Evolutionary conservation across 2,888 invertebrate genomes (phyloP).

Genomic region (Drosophila barbarae): DNA sequence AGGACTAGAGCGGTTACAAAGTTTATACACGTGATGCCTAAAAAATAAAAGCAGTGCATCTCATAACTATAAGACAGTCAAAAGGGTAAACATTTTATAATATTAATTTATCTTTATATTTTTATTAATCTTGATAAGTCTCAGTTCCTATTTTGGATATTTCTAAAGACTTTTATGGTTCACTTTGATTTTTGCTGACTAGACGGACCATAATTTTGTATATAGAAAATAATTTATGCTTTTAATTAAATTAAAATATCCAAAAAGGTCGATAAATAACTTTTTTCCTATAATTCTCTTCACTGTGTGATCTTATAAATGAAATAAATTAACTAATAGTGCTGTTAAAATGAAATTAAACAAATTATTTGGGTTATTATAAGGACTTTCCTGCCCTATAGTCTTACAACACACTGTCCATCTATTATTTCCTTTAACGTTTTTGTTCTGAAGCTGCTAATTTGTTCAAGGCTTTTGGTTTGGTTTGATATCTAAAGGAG

Average conservation of each 20-base stretch:
- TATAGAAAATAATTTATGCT: neutral
- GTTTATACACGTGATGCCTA: slow-evolving; percentile 45
- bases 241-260: neutral
- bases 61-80: slow-evolving; percentile 21
- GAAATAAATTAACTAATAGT: neutral
- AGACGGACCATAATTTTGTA: neutral
- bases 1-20: slow-evolving; percentile 52
- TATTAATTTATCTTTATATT: neutral
- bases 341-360: neutral
- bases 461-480: slow-evolving; percentile 35
- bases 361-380: neutral
- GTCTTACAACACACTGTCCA: slow-evolving; percentile 31
- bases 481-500: slow-evolving; percentile 85
- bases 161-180: neutral
- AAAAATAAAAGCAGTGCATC: slow-evolving; percentile 14
- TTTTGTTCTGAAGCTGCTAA: slow-evolving; percentile 22
- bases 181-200: neutral
- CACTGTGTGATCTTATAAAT: neutral
- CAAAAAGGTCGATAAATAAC: neutral
- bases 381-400: neutral
- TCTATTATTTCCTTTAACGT: neutral
- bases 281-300: neutral
- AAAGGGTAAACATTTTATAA: neutral
- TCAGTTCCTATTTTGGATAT: neutral
- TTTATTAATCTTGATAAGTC: neutral